phyloP scores from a whole-genome alignment of 2,113 vertebrate genomes.

The Hystrix cristata region DNA sequence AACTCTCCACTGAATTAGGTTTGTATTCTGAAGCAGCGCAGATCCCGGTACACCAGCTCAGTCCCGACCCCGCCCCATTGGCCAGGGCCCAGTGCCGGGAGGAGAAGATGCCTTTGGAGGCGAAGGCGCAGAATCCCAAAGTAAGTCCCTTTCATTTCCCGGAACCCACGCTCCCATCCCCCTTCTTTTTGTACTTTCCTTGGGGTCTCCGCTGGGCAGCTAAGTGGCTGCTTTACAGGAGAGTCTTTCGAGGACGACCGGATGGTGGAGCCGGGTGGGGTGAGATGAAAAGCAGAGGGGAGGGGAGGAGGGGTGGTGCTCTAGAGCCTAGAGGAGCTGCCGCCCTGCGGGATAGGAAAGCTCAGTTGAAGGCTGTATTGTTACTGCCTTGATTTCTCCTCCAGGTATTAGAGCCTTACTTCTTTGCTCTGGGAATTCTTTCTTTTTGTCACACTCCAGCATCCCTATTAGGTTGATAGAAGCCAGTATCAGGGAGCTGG shows the following conservation, averaged over 20 bases:
- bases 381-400: slow-evolving; percentile 23
- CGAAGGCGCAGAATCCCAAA: slow-evolving; percentile 69
- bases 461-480: slow-evolving; percentile 49
- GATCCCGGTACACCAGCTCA: slow-evolving; percentile 43
- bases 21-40: slow-evolving; percentile 52
- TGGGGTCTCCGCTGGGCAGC: not conserved
- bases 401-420: not conserved
- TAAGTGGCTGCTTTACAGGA: slow-evolving; percentile 49
- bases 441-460: slow-evolving; percentile 64
- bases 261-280: slow-evolving; percentile 63
- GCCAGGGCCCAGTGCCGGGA: slow-evolving; percentile 32
- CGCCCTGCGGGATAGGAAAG: not conserved
- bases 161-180: not conserved
- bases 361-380: not conserved
- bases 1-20: slow-evolving; percentile 59
- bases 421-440: not conserved
- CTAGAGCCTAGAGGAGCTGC: not conserved
- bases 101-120: slow-evolving; percentile 74
- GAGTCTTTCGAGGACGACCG: slow-evolving; percentile 43
- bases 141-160: slow-evolving; percentile 77
- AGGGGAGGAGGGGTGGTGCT: slow-evolving; percentile 66
- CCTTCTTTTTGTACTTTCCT: not conserved
- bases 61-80: slow-evolving; percentile 42
- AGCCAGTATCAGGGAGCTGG: slow-evolving; percentile 44
- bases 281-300: slow-evolving; percentile 40